These are phyloP conservation scores for Limnephilus rhombicus DNA, from an alignment of 2,888 invertebrate species.

Conservation along the genomic window DNA sequence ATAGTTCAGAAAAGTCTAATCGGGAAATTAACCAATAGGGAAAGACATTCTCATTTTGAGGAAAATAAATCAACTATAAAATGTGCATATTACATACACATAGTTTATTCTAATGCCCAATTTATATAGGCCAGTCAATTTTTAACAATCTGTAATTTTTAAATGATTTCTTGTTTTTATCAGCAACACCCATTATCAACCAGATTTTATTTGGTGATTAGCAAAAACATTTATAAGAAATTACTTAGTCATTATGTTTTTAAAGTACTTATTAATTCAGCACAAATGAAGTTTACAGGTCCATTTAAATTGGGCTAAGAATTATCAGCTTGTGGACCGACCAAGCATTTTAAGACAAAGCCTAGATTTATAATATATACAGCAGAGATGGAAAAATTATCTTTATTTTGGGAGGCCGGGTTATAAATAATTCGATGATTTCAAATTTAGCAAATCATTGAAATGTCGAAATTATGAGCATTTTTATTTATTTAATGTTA, in stretches of 20 bases:
- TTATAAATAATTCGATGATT: not conserved
- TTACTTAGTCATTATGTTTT: not conserved
- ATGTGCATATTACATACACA: not conserved
- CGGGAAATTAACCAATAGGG: not conserved
- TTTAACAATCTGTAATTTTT: not conserved
- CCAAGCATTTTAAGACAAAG: conserved; percentile 38
- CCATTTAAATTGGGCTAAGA: not conserved
- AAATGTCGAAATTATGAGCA: not conserved
- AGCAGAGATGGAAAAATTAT: not conserved
- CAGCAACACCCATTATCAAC: not conserved
- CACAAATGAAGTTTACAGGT: not conserved
- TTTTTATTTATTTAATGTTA: not conserved
- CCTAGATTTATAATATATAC: not conserved
- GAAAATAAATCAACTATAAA: not conserved
- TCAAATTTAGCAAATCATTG: not conserved
- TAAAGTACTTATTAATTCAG: not conserved
- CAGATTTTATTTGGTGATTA: not conserved
- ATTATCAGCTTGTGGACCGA: conserved; percentile 21
- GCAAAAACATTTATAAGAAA: not conserved
- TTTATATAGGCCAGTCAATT: not conserved
- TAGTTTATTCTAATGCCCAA: not conserved
- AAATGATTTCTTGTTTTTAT: not conserved
- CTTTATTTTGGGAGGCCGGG: not conserved
- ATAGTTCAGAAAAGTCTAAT: no score
- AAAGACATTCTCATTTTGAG: not conserved